A percentile compares a stretch with the other conserved stretches of the same genome.
These are phyloP conservation scores for Kryphioiulus occultus DNA, from an alignment of 2,888 invertebrate genomes.

Conservation along the genomic window DNA sequence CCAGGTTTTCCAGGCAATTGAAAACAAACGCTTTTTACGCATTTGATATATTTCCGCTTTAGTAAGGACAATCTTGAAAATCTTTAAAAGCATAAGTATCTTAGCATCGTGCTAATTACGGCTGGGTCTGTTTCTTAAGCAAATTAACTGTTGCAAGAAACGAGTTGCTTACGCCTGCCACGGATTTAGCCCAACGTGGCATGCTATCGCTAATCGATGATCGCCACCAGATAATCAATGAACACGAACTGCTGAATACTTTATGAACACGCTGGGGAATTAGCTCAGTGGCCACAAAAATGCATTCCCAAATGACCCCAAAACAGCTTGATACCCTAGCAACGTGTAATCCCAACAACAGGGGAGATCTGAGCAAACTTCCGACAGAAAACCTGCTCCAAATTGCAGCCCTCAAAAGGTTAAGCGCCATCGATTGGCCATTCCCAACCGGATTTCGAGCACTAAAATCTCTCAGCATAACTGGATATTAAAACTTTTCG, in stretches of 20 bases:
- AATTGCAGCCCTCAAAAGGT: neutral
- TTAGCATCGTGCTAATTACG: neutral
- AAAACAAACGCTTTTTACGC: too few relatives aligned
- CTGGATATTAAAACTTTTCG: neutral
- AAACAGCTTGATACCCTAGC: neutral
- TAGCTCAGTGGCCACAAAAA: neutral
- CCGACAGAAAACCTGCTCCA: neutral
- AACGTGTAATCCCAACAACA: neutral
- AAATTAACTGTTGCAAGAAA: constrained; percentile 28
- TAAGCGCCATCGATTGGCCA: neutral
- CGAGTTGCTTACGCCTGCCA: neutral
- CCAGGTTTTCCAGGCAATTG: too few relatives aligned
- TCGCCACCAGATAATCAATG: constrained; percentile 31
- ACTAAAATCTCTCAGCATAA: neutral
- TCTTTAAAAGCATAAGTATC: neutral
- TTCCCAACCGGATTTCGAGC: neutral
- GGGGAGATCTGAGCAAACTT: neutral
- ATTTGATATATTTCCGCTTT: too few relatives aligned
- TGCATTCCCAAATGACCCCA: neutral
- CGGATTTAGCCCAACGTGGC: neutral
- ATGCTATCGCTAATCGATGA: constrained; percentile 14
- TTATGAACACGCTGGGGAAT: constrained; percentile 10
- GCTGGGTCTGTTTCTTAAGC: neutral
- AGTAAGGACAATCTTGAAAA: too few relatives aligned
- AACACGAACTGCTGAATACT: neutral